phyloP scores from a whole-genome alignment of 2,113 vertebrate species.

The Lophura nycthemera region DNA sequence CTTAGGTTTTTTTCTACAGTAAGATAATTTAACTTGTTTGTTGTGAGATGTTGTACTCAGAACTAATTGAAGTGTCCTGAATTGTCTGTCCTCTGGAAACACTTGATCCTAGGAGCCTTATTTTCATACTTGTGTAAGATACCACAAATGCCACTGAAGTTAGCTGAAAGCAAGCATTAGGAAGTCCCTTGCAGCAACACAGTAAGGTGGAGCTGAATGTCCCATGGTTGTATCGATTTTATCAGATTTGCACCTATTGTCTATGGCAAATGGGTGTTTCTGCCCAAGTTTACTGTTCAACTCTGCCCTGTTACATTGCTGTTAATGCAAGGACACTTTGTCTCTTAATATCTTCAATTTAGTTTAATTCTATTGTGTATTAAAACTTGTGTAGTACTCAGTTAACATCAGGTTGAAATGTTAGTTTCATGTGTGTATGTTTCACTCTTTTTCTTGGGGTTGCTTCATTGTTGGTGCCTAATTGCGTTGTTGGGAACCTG shows the following conservation, averaged over 20 bases:
- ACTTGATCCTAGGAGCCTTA: background rate
- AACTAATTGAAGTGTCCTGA: background rate
- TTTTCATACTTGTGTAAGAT: background rate
- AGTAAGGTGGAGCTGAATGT: background rate
- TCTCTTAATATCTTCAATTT: background rate
- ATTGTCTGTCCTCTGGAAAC: background rate
- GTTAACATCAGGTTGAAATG: background rate
- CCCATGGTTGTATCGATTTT: background rate
- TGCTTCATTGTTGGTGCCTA: background rate
- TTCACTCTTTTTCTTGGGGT: background rate
- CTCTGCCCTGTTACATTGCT: background rate
- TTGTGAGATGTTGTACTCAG: background rate
- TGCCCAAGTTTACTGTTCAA: background rate
- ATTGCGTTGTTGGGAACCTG: background rate
- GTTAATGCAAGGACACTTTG: background rate
- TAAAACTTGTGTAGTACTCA: background rate
- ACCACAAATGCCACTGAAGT: background rate
- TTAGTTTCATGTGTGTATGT: background rate
- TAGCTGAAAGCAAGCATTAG: background rate
- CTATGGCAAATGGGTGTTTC: background rate
- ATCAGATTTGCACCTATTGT: background rate
- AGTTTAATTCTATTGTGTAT: background rate
- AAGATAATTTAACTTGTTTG: background rate
- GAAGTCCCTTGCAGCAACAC: background rate
- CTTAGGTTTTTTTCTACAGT: background rate